Evolutionary conservation across 2,797 vertebrate species (phyloP).

Genomic region (Caiman crocodilus): DNA sequence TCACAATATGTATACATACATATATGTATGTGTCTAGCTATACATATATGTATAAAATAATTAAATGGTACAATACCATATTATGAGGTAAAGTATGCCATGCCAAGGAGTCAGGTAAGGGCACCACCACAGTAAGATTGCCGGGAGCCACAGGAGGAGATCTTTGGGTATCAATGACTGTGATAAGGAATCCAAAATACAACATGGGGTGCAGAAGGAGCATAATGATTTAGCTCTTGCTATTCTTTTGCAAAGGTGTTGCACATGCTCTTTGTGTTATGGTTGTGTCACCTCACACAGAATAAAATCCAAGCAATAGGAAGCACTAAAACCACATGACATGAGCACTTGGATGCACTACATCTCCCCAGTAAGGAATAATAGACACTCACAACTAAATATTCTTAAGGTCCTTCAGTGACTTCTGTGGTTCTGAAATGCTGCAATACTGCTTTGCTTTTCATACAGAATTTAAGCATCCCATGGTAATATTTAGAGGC

Average conservation of each 20-base stretch:
- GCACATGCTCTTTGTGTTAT: background rate
- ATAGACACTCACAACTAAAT: too few relatives aligned
- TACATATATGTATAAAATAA: constrained; percentile 45
- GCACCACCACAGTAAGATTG: accelerated
- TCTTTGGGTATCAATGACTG: background rate
- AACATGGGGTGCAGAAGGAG: background rate
- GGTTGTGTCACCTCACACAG: too few relatives aligned
- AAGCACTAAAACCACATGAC: too few relatives aligned
- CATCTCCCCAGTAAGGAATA: too few relatives aligned
- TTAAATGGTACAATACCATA: constrained; percentile 38
- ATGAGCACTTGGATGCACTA: too few relatives aligned
- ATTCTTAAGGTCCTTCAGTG: too few relatives aligned
- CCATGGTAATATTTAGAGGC: background rate
- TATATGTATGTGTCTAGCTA: too few relatives aligned
- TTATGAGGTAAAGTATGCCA: background rate
- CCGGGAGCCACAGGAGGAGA: accelerated
- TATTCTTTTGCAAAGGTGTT: background rate
- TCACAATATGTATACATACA: too few relatives aligned
- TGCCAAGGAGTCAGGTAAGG: background rate
- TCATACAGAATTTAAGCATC: too few relatives aligned
- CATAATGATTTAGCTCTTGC: background rate
- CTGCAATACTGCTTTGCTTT: too few relatives aligned
- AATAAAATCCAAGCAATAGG: too few relatives aligned
- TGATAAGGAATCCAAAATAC: background rate
- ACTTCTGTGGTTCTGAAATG: too few relatives aligned